Evolutionary conservation across 2,888 invertebrate genomes (phyloP).

Genomic region (Monochamus alternatus): DNA sequence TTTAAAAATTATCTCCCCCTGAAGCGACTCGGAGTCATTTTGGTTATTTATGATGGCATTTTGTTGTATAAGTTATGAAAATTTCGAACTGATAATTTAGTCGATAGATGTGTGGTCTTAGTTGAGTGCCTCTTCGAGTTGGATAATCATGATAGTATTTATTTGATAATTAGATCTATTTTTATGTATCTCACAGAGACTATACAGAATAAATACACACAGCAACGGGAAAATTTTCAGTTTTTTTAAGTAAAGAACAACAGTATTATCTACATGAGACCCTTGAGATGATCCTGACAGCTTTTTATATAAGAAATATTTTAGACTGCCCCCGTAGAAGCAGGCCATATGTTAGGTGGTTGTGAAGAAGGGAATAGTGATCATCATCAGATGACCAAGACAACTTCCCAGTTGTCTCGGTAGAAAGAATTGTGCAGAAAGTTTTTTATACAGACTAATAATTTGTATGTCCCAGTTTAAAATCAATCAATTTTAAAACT

Average conservation of each 20-base stretch:
- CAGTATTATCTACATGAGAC: conserved; percentile 19
- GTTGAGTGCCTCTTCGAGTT: no score
- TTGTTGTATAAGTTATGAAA: conserved; percentile 1
- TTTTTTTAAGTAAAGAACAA: conserved; percentile 16
- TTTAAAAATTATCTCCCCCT: no score
- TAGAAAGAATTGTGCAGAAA: conserved; percentile 22
- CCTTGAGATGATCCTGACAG: conserved; percentile 6
- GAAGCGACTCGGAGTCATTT: no score
- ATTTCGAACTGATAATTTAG: neutral
- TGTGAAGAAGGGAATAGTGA: neutral
- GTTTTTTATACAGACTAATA: conserved; percentile 20
- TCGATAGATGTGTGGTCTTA: no score
- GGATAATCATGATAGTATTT: no score
- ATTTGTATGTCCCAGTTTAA: conserved; percentile 20
- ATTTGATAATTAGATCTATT: neutral
- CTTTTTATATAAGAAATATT: conserved; percentile 9
- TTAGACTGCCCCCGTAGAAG: conserved; percentile 6
- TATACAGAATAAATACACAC: conserved; percentile 10
- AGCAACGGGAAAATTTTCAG: conserved; percentile 5
- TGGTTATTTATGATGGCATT: conserved; percentile 17
- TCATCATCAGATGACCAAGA: conserved; percentile 19
- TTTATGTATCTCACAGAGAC: neutral
- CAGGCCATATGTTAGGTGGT: conserved; percentile 25
- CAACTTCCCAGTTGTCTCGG: conserved; percentile 14
- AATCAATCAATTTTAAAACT: neutral